phyloP scores from a whole-genome alignment of 2,888 invertebrate species.

The Diadromus collaris region DNA sequence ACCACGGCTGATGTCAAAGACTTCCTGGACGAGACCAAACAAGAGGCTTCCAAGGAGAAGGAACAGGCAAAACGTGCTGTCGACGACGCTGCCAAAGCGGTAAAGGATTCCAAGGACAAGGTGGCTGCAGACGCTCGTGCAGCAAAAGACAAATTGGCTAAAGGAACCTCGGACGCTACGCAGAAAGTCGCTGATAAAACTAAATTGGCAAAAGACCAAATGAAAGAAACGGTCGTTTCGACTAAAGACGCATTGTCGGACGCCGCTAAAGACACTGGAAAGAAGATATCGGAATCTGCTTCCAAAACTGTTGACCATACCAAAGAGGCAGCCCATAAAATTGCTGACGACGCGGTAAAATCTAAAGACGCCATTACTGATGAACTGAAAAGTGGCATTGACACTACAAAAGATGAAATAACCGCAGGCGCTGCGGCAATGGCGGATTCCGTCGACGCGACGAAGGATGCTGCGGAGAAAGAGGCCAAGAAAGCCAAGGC shows the following conservation, averaged over 20 bases:
- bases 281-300: slow-evolving; percentile 70
- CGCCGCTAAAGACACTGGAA: slow-evolving; percentile 69
- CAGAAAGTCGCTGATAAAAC: slow-evolving; percentile 78
- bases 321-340: slow-evolving; percentile 65
- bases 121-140: slow-evolving; percentile 41
- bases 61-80: slow-evolving; percentile 46
- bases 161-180: slow-evolving; percentile 43
- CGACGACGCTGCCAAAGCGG: slow-evolving; percentile 40
- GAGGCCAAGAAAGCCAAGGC: slow-evolving; percentile 63
- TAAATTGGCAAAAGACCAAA: slow-evolving; percentile 81
- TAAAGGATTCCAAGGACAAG: slow-evolving; percentile 59
- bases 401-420: slow-evolving; percentile 54
- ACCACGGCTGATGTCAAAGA: slow-evolving; percentile 66
- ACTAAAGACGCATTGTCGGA: slow-evolving; percentile 57
- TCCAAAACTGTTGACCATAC: slow-evolving; percentile 76
- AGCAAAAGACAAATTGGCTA: slow-evolving; percentile 55
- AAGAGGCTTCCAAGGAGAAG: slow-evolving; percentile 67
- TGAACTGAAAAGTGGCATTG: slow-evolving; percentile 43
- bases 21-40: slow-evolving; percentile 69
- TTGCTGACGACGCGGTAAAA: slow-evolving; percentile 44
- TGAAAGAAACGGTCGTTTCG: slow-evolving; percentile 72
- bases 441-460: slow-evolving; percentile 40
- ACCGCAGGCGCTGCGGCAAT: slow-evolving; percentile 34
- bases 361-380: slow-evolving; percentile 40
- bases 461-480: slow-evolving; percentile 74